Conservation (phyloP, 2,797 vertebrate species). For the Astyanax mexicanus region DNA sequence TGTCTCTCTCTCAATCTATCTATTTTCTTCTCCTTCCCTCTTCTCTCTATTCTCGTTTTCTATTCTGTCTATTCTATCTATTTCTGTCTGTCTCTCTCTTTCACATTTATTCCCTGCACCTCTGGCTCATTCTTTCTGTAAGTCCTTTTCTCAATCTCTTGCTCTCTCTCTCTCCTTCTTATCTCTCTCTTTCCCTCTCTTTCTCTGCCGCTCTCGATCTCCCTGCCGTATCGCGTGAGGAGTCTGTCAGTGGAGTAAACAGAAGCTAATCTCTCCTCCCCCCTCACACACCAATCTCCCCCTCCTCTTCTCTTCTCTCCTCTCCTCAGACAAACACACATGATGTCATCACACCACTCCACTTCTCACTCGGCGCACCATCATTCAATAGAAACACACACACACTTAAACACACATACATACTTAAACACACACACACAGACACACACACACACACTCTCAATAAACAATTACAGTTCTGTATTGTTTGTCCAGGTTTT, state of each 20-base stretch:
- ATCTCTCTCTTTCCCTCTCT: slow-evolving; percentile 24
- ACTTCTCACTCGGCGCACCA: slow-evolving; percentile 22
- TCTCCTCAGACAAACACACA: slow-evolving; percentile 61
- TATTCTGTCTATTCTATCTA: too few relatives aligned
- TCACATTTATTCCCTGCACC: too few relatives aligned
- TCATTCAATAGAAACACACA: slow-evolving; percentile 10
- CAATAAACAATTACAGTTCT: not conserved
- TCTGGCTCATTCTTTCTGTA: too few relatives aligned
- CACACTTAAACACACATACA: slow-evolving; percentile 9
- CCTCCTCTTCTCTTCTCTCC: slow-evolving; percentile 46
- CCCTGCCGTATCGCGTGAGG: slow-evolving; percentile 61
- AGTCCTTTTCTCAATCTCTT: slow-evolving; percentile 8
- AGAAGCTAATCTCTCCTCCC: slow-evolving; percentile 62
- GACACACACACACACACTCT: slow-evolving; percentile 19
- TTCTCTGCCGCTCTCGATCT: slow-evolving; percentile 27
- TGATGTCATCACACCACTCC: slow-evolving; percentile 57
- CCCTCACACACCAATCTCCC: slow-evolving; percentile 44
- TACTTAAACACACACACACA: slow-evolving; percentile 22
- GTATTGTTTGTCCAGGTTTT: not conserved
- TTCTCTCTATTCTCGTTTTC: too few relatives aligned
- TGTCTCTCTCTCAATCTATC: slow-evolving; percentile 23
- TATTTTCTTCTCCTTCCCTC: slow-evolving; percentile 23
- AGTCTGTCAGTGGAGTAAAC: slow-evolving; percentile 61
- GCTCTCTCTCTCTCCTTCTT: slow-evolving; percentile 20
- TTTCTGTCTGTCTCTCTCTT: too few relatives aligned